phyloP scores from a whole-genome alignment of 2,113 vertebrate species.

The Pleuronectes platessa region DNA sequence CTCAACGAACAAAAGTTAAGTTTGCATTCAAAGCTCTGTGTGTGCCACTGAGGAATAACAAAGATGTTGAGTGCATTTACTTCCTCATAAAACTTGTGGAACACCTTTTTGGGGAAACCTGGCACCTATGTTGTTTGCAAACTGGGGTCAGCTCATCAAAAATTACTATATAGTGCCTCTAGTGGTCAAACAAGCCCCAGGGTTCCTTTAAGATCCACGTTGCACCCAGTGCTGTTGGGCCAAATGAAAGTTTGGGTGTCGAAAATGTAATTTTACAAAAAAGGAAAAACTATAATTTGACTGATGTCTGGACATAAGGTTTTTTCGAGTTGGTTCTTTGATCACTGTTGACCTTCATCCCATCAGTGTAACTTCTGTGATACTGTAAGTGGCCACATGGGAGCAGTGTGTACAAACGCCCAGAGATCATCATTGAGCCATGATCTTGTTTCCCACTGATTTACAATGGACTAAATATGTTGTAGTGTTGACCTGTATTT shows the following conservation, averaged over 20 bases:
- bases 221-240: background rate
- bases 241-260: background rate
- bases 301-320: slow-evolving; percentile 24
- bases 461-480: slow-evolving; percentile 27
- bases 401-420: slow-evolving; percentile 57
- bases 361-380: slow-evolving; percentile 34
- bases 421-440: slow-evolving; percentile 82
- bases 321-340: slow-evolving; percentile 16
- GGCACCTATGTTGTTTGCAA: no score
- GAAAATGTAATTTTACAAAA: background rate
- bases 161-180: background rate
- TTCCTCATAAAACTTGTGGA: no score
- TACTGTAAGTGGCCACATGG: slow-evolving; percentile 37
- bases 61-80: background rate
- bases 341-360: slow-evolving; percentile 24
- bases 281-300: background rate
- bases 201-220: slow-evolving; percentile 24
- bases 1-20: background rate
- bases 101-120: no score
- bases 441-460: slow-evolving; percentile 25
- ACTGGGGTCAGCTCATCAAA: background rate
- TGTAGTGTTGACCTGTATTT: slow-evolving; percentile 39
- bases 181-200: slow-evolving; percentile 4
- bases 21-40: slow-evolving; percentile 10
- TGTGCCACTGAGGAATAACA: background rate